Percentiles rank a stretch among this genome's conserved stretches.
Conservation (phyloP, 2,113 vertebrate genomes). For the Gadus chalcogrammus region DNA sequence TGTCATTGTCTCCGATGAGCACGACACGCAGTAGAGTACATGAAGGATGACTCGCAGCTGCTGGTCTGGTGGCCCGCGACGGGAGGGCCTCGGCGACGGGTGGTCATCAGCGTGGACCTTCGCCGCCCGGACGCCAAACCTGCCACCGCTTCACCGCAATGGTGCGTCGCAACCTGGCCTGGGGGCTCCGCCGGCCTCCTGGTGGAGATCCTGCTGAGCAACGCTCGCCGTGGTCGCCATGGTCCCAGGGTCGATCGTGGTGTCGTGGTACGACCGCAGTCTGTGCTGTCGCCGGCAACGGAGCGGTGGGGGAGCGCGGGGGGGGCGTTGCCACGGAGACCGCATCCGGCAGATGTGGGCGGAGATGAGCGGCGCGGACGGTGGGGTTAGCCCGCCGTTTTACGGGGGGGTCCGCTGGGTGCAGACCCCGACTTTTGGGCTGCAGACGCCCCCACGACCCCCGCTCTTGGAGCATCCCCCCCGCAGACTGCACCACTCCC, state of each 20-base stretch:
- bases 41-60: conserved; percentile 21
- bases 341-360: conserved; percentile 37
- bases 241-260: conserved; percentile 48
- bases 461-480: too few species aligned
- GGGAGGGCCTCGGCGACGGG: conserved; percentile 22
- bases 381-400: conserved; percentile 37
- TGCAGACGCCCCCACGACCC: too few species aligned
- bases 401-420: conserved; percentile 33
- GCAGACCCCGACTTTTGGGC: conserved; percentile 19
- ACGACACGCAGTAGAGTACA: neutral
- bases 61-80: conserved; percentile 47
- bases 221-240: conserved; percentile 38
- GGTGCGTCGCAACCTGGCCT: conserved; percentile 54
- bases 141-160: conserved; percentile 54
- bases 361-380: conserved; percentile 28
- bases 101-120: conserved; percentile 41
- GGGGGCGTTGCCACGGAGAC: conserved; percentile 14
- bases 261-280: conserved; percentile 50
- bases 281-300: conserved; percentile 31
- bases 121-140: accelerated
- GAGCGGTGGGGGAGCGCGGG: neutral
- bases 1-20: neutral
- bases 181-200: conserved; percentile 47
- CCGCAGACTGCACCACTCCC: too few species aligned
- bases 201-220: conserved; percentile 52